Conservation (phyloP, 2,888 invertebrate genomes). For the Leptinotarsa haldemani region DNA sequence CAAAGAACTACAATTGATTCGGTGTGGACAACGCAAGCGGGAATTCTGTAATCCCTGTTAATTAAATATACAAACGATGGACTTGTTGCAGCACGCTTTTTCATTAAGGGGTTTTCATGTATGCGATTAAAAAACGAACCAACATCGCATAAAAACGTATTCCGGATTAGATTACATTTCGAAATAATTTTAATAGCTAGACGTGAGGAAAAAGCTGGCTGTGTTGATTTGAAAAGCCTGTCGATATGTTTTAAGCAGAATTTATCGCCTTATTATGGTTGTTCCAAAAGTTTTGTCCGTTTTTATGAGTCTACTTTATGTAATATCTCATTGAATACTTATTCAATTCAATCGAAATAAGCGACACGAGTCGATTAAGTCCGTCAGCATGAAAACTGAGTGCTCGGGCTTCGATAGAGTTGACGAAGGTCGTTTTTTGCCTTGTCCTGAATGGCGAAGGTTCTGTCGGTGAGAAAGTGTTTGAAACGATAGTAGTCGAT, state of each 20-base stretch:
- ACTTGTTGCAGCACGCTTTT: conserved; percentile 43
- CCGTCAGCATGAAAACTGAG: too few relatives aligned
- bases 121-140: conserved; percentile 11
- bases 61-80: conserved; percentile 54
- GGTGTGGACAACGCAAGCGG: conserved; percentile 15
- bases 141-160: conserved; percentile 12
- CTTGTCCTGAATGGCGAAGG: too few relatives aligned
- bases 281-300: too few relatives aligned
- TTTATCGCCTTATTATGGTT: neutral
- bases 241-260: neutral
- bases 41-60: conserved; percentile 51
- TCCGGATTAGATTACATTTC: neutral
- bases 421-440: too few relatives aligned
- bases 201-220: neutral
- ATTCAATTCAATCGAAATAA: too few relatives aligned
- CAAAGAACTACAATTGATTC: conserved; percentile 30
- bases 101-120: conserved; percentile 44
- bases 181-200: conserved; percentile 2
- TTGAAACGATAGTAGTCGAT: too few relatives aligned
- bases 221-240: neutral
- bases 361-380: too few relatives aligned
- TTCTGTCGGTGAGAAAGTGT: too few relatives aligned
- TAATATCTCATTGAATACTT: too few relatives aligned
- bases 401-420: too few relatives aligned
- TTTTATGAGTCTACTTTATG: too few relatives aligned